A percentile compares a stretch with the other conserved stretches of the same genome.
Evolutionary conservation across 2,888 invertebrate genomes (phyloP).

Genomic region (Celastrina argiolus): DNA sequence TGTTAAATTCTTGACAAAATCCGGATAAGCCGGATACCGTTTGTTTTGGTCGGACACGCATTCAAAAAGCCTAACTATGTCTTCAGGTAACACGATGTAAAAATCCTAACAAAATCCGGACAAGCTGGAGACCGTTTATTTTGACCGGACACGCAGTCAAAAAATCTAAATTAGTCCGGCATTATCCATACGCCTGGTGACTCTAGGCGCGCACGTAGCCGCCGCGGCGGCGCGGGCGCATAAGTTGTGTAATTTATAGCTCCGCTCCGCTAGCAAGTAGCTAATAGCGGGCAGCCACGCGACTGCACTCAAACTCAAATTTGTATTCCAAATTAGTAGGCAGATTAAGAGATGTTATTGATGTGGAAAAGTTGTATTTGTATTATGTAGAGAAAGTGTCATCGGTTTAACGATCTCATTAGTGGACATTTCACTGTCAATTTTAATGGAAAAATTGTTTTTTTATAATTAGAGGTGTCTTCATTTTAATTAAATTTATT

Average conservation of each 20-base stretch:
- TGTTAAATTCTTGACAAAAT: too few species aligned
- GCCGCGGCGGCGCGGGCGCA: conserved; percentile 60
- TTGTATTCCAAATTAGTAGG: not conserved
- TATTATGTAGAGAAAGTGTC: not conserved
- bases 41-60: too few species aligned
- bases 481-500: too few species aligned
- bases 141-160: too few species aligned
- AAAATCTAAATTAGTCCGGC: too few species aligned
- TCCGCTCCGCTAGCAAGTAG: conserved; percentile 56
- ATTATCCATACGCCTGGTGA: too few species aligned
- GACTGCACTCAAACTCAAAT: conserved; percentile 52
- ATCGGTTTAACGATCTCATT: not conserved
- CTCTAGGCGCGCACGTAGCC: conserved; percentile 58
- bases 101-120: too few species aligned
- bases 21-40: too few species aligned
- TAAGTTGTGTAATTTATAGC: conserved; percentile 76
- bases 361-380: not conserved
- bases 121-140: too few species aligned
- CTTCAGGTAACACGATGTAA: too few species aligned
- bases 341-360: not conserved
- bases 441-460: not conserved
- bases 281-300: conserved; percentile 74
- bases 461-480: not conserved
- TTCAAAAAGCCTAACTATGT: too few species aligned
- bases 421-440: not conserved